These are phyloP conservation scores for Aphelinus certus DNA, from an alignment of 1,140 invertebrate species.

Conservation along the genomic window DNA sequence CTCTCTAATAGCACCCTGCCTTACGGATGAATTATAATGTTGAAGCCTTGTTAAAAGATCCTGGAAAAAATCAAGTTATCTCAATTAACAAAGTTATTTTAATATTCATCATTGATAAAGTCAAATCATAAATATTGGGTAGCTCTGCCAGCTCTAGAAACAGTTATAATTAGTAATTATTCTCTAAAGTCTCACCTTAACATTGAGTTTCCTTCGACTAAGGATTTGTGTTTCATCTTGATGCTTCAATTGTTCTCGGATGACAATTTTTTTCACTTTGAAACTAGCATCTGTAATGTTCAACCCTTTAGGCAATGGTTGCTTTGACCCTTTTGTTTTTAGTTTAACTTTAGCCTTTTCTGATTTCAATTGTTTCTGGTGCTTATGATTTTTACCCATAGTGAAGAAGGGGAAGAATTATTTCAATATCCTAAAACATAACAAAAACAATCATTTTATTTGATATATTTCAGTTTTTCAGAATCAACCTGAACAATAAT, in stretches of 20 bases:
- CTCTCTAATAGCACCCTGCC: slow-evolving; percentile 76
- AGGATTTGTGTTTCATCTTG: slow-evolving; percentile 70
- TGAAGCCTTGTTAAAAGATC: slow-evolving; percentile 79
- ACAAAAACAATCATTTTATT: too few species aligned
- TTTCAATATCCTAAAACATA: too few species aligned
- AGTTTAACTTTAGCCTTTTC: slow-evolving; percentile 84
- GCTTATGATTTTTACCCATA: slow-evolving; percentile 68
- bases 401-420: slow-evolving; percentile 19
- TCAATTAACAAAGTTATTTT: not conserved
- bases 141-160: slow-evolving; percentile 11
- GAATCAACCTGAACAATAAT: not conserved
- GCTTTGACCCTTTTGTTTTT: slow-evolving; percentile 72
- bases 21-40: slow-evolving; percentile 79
- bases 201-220: slow-evolving; percentile 78
- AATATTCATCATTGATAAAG: not conserved
- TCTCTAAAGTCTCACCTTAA: slow-evolving; percentile 65
- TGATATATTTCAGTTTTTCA: too few species aligned
- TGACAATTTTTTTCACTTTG: slow-evolving; percentile 86
- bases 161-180: not conserved
- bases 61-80: slow-evolving; percentile 56
- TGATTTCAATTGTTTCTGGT: slow-evolving; percentile 76
- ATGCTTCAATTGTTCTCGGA: slow-evolving; percentile 79
- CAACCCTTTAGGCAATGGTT: slow-evolving; percentile 76
- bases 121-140: not conserved
- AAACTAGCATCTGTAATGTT: slow-evolving; percentile 89